phyloP scores from a whole-genome alignment of 2,888 invertebrate genomes.

The Zygogramma bicolorata region DNA sequence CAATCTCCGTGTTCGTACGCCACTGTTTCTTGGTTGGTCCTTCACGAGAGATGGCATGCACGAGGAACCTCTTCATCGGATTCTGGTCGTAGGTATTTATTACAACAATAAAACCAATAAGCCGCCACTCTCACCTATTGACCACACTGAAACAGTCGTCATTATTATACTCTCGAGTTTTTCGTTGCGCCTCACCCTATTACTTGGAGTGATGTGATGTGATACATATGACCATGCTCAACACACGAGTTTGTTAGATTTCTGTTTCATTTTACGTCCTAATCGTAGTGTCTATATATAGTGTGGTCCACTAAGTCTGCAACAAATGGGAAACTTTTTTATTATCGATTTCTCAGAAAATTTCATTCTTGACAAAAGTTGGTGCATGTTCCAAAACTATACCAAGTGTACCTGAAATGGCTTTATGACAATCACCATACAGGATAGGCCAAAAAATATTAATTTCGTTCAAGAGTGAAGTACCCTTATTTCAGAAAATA shows the following conservation, averaged over 20 bases:
- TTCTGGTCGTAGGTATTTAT: slow-evolving; percentile 36
- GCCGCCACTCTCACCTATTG: slow-evolving; percentile 36
- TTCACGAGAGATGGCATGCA: slow-evolving; percentile 30
- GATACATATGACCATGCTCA: not conserved
- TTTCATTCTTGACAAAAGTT: no score
- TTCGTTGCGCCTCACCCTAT: not conserved
- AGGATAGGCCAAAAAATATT: no score
- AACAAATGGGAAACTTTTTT: no score
- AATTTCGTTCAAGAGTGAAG: no score
- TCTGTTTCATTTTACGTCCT: not conserved
- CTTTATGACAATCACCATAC: no score
- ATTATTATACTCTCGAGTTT: not conserved
- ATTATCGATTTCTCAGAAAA: no score
- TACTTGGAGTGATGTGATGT: not conserved
- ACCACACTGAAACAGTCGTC: slow-evolving; percentile 36
- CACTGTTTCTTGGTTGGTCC: slow-evolving; percentile 34
- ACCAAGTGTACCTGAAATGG: no score
- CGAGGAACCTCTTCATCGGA: slow-evolving; percentile 36
- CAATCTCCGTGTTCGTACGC: not conserved
- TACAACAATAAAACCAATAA: slow-evolving; percentile 42
- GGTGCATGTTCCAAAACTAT: no score
- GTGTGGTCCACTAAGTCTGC: no score
- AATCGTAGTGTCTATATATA: not conserved
- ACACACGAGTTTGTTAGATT: not conserved
- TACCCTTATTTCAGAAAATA: no score